Percentiles rank a stretch among this genome's conserved stretches.
These are phyloP conservation scores for Lasioglossum vierecki DNA, from an alignment of 2,888 invertebrate species.

Conservation along the genomic window DNA sequence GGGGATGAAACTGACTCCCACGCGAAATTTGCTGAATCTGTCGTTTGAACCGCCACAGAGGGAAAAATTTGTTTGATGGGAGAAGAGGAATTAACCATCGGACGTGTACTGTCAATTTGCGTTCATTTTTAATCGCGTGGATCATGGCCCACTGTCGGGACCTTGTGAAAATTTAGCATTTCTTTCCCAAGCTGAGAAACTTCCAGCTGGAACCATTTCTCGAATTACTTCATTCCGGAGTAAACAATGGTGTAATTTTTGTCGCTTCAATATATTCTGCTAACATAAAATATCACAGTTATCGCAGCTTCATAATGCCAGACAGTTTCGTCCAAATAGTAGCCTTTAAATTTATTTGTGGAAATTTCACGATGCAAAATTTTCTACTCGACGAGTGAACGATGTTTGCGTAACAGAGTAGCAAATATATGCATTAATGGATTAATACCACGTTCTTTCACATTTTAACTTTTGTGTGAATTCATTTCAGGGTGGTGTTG, in stretches of 20 bases:
- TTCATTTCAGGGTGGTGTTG: neutral
- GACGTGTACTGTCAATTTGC: neutral
- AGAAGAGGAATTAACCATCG: neutral
- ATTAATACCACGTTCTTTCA: neutral
- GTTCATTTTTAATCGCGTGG: neutral
- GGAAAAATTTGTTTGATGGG: slow-evolving; percentile 17
- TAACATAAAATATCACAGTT: neutral
- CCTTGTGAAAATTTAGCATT: neutral
- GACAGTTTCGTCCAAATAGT: neutral
- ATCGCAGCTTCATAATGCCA: neutral
- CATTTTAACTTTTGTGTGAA: neutral
- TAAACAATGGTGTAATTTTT: too few species aligned
- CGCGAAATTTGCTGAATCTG: slow-evolving; percentile 4
- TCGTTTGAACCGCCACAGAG: slow-evolving; percentile 15
- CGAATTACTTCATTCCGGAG: too few species aligned
- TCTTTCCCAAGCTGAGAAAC: too few species aligned
- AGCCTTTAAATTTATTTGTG: neutral
- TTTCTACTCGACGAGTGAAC: neutral
- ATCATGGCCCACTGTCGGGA: neutral
- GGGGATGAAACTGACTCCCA: neutral
- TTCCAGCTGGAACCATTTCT: too few species aligned
- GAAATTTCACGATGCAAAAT: neutral
- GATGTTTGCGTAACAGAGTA: neutral
- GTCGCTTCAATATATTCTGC: neutral
- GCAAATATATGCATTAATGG: neutral